Conservation (phyloP, 2,797 vertebrate species). For the Amblyopsis hoosieri region DNA sequence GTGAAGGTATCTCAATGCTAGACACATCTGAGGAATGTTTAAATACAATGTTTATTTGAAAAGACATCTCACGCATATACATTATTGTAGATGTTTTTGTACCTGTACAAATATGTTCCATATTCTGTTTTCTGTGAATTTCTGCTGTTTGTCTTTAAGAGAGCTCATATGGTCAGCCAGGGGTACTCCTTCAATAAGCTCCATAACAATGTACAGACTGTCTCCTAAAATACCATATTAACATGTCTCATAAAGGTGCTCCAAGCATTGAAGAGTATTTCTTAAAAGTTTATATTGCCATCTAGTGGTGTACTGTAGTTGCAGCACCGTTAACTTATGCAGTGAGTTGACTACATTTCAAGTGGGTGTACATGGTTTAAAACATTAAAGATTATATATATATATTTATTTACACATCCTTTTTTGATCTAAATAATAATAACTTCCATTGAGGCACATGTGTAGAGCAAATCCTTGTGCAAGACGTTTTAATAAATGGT, state of each 20-base stretch:
- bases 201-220: slow-evolving; percentile 89
- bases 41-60: background rate
- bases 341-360: too few species aligned
- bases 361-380: too few species aligned
- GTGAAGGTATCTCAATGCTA: slow-evolving; percentile 89
- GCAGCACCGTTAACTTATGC: too few species aligned
- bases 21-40: slow-evolving; percentile 80
- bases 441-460: too few species aligned
- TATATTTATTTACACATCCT: too few species aligned
- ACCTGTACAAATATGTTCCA: slow-evolving; percentile 94
- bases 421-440: too few species aligned
- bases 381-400: too few species aligned
- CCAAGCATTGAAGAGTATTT: too few species aligned
- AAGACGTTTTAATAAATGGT: background rate
- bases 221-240: slow-evolving; percentile 70
- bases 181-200: slow-evolving; percentile 87
- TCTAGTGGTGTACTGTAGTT: too few species aligned
- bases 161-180: slow-evolving; percentile 87
- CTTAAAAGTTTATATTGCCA: too few species aligned
- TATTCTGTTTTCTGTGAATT: slow-evolving; percentile 85
- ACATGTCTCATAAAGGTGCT: background rate
- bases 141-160: slow-evolving; percentile 87
- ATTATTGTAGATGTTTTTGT: slow-evolving; percentile 7
- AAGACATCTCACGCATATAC: background rate
- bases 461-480: background rate